These are phyloP conservation scores for Drosophila longiperda DNA, from an alignment of 2,888 invertebrate species.

Conservation along the genomic window DNA sequence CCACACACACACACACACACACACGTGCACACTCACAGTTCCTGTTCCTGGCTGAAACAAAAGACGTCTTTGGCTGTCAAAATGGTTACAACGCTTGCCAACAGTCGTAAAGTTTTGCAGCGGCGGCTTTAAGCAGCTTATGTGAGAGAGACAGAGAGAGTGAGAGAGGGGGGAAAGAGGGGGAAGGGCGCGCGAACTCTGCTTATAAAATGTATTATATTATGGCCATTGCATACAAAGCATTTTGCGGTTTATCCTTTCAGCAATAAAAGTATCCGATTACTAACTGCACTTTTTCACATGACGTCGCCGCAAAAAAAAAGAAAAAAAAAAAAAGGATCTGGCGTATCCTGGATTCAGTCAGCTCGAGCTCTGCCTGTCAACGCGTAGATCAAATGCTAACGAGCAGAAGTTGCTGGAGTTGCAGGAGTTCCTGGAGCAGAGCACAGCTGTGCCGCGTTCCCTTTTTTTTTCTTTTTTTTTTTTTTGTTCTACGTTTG, in stretches of 20 bases:
- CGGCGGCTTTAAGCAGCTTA: conserved; percentile 73
- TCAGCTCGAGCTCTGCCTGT: conserved; percentile 34
- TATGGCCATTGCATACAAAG: conserved; percentile 63
- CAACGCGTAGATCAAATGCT: conserved; percentile 71
- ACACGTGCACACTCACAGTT: conserved; percentile 13
- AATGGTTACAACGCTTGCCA: conserved; percentile 61
- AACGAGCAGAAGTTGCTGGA: conserved; percentile 39
- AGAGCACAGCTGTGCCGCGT: conserved; percentile 63
- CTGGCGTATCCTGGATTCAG: neutral
- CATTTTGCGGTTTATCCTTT: conserved; percentile 83
- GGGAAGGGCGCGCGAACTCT: conserved; percentile 1
- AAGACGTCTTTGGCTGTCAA: conserved; percentile 42
- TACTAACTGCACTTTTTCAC: conserved; percentile 82
- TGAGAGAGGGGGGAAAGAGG: neutral
- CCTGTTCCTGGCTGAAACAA: conserved; percentile 46
- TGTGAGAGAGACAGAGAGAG: conserved; percentile 25
- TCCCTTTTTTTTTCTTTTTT: conserved; percentile 3
- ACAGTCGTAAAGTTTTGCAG: conserved; percentile 68
- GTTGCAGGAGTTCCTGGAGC: neutral
- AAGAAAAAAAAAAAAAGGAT: neutral
- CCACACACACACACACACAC: conserved; percentile 15
- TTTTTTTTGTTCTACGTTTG: conserved; percentile 10
- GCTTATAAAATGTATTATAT: conserved; percentile 72
- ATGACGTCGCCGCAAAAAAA: conserved; percentile 20
- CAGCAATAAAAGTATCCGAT: conserved; percentile 84